phyloP scores from a whole-genome alignment of 53 echinoderm and acorn worm species.

The Holothuria leucospilota region DNA sequence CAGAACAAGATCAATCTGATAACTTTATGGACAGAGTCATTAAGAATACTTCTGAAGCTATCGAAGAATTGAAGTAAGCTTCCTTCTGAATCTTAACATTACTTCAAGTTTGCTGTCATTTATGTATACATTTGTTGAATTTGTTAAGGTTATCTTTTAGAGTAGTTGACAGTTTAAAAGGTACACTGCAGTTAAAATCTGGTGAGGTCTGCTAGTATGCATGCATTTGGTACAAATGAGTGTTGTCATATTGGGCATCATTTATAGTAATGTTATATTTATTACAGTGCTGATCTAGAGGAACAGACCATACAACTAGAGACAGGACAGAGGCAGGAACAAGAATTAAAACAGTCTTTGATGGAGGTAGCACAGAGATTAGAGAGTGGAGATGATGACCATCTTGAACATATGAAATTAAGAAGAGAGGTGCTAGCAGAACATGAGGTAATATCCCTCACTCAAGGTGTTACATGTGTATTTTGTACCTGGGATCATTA shows the following conservation, averaged over 20 bases:
- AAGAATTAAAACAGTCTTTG: slow-evolving; percentile 71
- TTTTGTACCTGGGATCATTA: too few species aligned
- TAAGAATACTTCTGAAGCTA: slow-evolving; percentile 74
- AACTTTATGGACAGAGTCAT: slow-evolving; percentile 87
- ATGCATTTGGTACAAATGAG: background rate
- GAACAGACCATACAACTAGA: slow-evolving; percentile 89
- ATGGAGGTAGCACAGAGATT: slow-evolving; percentile 76
- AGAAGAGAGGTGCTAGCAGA: slow-evolving; percentile 66
- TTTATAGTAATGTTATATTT: background rate
- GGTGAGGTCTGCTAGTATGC: too few species aligned
- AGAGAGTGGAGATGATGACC: slow-evolving; percentile 69
- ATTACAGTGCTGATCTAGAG: slow-evolving; percentile 80
- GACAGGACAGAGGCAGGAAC: slow-evolving; percentile 86
- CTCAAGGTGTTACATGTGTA: too few species aligned
- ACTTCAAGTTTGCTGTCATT: too few species aligned
- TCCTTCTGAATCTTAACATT: too few species aligned
- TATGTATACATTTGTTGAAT: too few species aligned
- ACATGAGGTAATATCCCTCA: slow-evolving; percentile 60
- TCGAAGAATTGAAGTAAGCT: slow-evolving; percentile 80
- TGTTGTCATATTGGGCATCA: background rate
- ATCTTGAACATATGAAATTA: slow-evolving; percentile 77
- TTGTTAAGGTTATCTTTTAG: too few species aligned
- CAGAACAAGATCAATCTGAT: slow-evolving; percentile 82
- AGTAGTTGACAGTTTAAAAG: too few species aligned
- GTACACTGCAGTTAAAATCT: too few species aligned